phyloP scores from a whole-genome alignment of 2,113 vertebrate species.

The Brachypteracias leptosomus region DNA sequence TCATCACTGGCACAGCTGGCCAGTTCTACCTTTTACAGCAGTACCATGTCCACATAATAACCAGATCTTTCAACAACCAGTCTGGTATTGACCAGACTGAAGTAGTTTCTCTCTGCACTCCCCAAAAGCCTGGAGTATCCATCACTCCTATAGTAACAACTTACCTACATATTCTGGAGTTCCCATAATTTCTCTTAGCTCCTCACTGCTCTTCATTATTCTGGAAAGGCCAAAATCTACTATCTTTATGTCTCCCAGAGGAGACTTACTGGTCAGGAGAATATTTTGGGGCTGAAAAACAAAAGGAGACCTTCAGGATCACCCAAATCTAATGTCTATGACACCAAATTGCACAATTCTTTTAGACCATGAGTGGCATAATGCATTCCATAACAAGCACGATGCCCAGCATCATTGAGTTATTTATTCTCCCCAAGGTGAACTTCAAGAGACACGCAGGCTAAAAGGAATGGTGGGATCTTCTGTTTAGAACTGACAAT shows the following conservation, averaged over 20 bases:
- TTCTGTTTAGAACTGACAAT: not conserved
- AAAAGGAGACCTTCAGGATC: not conserved
- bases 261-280: slow-evolving; percentile 85
- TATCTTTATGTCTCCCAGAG: slow-evolving; percentile 91
- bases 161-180: slow-evolving; percentile 96
- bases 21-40: not conserved
- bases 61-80: not conserved
- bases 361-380: not conserved
- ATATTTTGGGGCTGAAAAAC: slow-evolving; percentile 90
- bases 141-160: slow-evolving; percentile 8
- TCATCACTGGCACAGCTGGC: not conserved
- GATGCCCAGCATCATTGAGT: not conserved
- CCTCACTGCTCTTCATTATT: slow-evolving; percentile 85
- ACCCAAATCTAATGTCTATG: not conserved
- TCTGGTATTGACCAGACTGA: not conserved
- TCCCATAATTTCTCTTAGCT: slow-evolving; percentile 93
- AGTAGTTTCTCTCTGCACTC: not conserved
- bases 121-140: not conserved
- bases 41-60: accelerated
- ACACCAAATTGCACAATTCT: not conserved
- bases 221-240: slow-evolving; percentile 96
- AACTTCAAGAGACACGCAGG: not conserved
- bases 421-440: not conserved
- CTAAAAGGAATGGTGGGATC: not conserved
- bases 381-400: not conserved